Evolutionary conservation across 2,888 invertebrate genomes (phyloP), one percentile per base, ranked within the genome.

Genomic region (Chorisops tibialis): DNA sequence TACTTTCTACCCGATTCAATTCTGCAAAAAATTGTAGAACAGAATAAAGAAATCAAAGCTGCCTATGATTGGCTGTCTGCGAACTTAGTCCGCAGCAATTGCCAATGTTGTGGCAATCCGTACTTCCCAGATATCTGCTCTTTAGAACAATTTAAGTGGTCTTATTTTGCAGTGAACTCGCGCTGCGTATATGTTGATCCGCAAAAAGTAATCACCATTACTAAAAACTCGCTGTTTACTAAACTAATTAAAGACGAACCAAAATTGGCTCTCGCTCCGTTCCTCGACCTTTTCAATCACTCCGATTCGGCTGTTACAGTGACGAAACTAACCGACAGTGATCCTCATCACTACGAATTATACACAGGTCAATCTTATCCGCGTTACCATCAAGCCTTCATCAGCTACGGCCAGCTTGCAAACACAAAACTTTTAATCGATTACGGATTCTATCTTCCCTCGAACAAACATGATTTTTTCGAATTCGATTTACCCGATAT

Each of bases 251-350:
- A 75, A 66, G 87, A 86, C 74, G 81, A 82, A 67, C 83, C 85
- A 22, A 82, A 82, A 67, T 82, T 87, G 77, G 93, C 93, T 4
- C 76, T 96, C 51, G 93, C 91, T 65, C 96, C 96, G 0, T 92
- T 88, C 74, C 80, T 96, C 63, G 96, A 96, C 76, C 84, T 96
- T 79, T 88, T 96, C 66, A 96, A 96, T 80, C 96, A 96, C 73
- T 86, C 87, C 60, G 81, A 83, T 64, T 72, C 77, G 60, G 85
- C 85, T 3, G 78, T 79, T 65, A 87, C 88, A 2, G 72, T 75
- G 24, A 81, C 81, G 1, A 71, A 73, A 47, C 60, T 81, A n/a
- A 60, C 70, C 9, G 51, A 59, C 4, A 21, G 18, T 9, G 14
- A 60, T 3, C 21, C 19, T 4, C 12, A 1, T n/a, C 16, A 66